These are phyloP conservation scores for Mastomys natalensis DNA, from an alignment of 2,113 vertebrate genomes.

Conservation along the genomic window DNA sequence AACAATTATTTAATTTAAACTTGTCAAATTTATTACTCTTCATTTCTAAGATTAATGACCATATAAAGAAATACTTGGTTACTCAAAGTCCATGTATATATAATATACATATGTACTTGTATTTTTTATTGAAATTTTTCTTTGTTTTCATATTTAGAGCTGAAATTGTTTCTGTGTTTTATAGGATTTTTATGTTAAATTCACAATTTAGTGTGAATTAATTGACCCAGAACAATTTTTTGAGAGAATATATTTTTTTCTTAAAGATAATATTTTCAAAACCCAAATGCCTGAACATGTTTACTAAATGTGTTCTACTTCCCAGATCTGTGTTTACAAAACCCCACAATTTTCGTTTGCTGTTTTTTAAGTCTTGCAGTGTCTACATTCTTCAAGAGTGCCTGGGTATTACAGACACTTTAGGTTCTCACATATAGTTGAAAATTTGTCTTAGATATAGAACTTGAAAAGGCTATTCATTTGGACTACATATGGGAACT, in stretches of 20 bases:
- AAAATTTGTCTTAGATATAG: background rate
- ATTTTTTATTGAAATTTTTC: background rate
- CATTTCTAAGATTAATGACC: background rate
- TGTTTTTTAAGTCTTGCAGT: background rate
- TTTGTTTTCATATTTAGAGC: background rate
- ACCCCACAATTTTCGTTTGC: background rate
- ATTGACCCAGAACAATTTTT: background rate
- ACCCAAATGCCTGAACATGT: background rate
- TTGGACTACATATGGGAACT: background rate
- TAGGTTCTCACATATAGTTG: background rate
- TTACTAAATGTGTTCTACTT: background rate
- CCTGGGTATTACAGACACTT: background rate
- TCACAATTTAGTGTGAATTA: background rate
- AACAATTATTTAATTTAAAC: background rate
- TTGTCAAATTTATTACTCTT: background rate
- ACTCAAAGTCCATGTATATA: background rate
- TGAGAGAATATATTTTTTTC: background rate
- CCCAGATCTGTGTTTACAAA: background rate
- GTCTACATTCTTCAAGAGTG: background rate
- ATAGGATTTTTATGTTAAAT: background rate
- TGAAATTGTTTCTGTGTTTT: background rate
- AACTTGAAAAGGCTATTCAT: background rate
- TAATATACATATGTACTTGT: background rate
- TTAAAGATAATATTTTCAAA: background rate
- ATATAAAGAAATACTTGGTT: background rate